phyloP scores from a whole-genome alignment of 2,888 invertebrate genomes.

The Synergus laeviventris region DNA sequence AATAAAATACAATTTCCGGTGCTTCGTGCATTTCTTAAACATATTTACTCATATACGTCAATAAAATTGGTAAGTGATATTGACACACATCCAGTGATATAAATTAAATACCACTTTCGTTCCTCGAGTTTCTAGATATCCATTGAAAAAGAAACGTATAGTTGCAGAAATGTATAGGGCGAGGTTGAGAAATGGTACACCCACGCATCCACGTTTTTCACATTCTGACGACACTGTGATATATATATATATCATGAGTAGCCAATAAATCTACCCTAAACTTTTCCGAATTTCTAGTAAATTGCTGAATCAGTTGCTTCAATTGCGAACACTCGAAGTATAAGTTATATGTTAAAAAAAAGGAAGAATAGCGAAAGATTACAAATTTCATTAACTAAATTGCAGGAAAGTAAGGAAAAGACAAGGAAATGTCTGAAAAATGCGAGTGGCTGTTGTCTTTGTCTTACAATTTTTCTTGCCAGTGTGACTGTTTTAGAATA shows the following conservation, averaged over 20 bases:
- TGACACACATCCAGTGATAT: slow-evolving; percentile 17
- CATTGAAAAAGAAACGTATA: slow-evolving; percentile 15
- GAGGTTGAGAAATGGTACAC: slow-evolving; percentile 1
- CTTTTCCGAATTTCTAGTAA: neutral
- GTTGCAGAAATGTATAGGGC: neutral
- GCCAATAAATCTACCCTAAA: neutral
- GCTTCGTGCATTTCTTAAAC: neutral
- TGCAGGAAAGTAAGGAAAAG: too few species aligned
- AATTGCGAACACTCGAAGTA: neutral
- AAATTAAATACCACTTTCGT: slow-evolving; percentile 27
- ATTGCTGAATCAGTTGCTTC: neutral
- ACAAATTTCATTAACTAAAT: too few species aligned
- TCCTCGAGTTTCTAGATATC: slow-evolving; percentile 8
- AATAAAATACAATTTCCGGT: neutral
- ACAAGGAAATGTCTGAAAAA: too few species aligned
- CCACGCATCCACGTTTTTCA: slow-evolving; percentile 2
- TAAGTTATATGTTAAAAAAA: too few species aligned
- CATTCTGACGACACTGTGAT: neutral
- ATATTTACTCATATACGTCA: neutral
- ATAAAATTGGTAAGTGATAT: neutral
- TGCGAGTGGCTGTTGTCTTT: too few species aligned
- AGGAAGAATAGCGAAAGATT: too few species aligned
- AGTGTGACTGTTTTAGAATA: too few species aligned
- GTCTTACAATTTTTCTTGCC: too few species aligned
- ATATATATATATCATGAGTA: slow-evolving; percentile 1